These are phyloP conservation scores for Oxycera nigricornis DNA, from an alignment of 2,888 invertebrate species.

Conservation along the genomic window DNA sequence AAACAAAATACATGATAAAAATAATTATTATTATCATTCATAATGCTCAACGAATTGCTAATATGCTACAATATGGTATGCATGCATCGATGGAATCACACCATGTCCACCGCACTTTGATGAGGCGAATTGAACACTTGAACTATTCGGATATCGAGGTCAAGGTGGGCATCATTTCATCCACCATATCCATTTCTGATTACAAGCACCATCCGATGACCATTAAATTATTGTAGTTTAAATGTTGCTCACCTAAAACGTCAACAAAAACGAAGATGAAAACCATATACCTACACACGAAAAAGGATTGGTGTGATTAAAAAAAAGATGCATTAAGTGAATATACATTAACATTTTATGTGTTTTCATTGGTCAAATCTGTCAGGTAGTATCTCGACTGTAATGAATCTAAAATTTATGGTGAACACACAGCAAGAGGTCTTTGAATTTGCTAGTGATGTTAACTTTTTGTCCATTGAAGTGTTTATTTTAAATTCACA, in stretches of 20 bases:
- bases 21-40: too few species aligned
- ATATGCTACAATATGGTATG: too few species aligned
- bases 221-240: not conserved
- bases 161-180: slow-evolving; percentile 13
- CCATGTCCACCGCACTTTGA: too few species aligned
- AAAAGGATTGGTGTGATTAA: not conserved
- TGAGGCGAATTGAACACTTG: slow-evolving; percentile 1
- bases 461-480: too few species aligned
- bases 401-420: not conserved
- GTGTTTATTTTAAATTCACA: not conserved
- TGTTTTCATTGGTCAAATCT: slow-evolving; percentile 12
- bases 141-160: slow-evolving; percentile 26
- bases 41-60: too few species aligned
- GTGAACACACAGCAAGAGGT: not conserved
- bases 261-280: not conserved
- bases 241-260: too few species aligned
- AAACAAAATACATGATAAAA: too few species aligned
- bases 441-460: not conserved
- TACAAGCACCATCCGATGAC: not conserved
- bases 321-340: not conserved
- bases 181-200: not conserved
- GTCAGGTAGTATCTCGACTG: not conserved
- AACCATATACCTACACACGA: too few species aligned
- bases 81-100: too few species aligned
- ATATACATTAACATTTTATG: slow-evolving; percentile 18